Conservation (phyloP, 2,888 invertebrate genomes). For the Neocrepidodera transversa region DNA sequence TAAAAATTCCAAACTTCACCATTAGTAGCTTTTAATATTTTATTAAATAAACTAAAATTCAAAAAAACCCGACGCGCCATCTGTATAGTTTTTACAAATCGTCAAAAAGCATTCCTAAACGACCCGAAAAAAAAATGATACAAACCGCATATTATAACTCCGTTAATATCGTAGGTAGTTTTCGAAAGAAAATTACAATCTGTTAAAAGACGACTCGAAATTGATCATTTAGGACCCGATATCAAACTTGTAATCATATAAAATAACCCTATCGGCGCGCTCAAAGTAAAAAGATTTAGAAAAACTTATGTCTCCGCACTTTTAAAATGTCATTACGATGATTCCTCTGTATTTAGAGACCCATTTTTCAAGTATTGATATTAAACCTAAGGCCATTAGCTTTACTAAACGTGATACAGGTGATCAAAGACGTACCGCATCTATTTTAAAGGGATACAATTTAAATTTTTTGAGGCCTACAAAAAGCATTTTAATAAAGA, state of each 20-base stretch:
- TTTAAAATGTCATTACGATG: slow-evolving; percentile 52
- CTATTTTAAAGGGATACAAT: no score
- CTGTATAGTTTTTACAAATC: no score
- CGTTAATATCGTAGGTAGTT: slow-evolving; percentile 17
- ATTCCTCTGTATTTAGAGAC: slow-evolving; percentile 39
- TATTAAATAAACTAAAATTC: no score
- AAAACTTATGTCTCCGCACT: slow-evolving; percentile 46
- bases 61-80: no score
- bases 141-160: no score
- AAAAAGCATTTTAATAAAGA: no score
- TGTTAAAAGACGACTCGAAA: slow-evolving; percentile 10
- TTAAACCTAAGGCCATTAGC: slow-evolving; percentile 26
- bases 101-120: no score
- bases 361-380: slow-evolving; percentile 43
- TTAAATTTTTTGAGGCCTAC: no score
- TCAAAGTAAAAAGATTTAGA: slow-evolving; percentile 33
- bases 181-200: slow-evolving; percentile 16
- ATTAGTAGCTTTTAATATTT: no score
- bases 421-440: neutral
- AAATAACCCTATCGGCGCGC: slow-evolving; percentile 40
- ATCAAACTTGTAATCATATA: slow-evolving; percentile 40
- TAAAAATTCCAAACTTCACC: no score
- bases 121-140: no score
- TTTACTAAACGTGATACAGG: neutral
- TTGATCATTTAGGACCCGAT: slow-evolving; percentile 40